phyloP scores from a whole-genome alignment of 2,888 invertebrate genomes.

The Parthenolecanium corni region DNA sequence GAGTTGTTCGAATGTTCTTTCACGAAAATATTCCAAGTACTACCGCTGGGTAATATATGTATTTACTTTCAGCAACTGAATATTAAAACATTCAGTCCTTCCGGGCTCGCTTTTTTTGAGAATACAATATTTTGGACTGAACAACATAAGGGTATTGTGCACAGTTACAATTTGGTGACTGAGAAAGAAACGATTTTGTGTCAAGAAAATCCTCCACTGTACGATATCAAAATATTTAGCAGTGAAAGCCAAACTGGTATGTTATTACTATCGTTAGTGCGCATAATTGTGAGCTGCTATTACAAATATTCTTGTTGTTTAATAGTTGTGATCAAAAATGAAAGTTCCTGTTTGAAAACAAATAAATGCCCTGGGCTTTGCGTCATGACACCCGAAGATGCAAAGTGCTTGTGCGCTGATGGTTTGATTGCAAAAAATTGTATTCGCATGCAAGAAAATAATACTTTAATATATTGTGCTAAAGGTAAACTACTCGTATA shows the following conservation, averaged over 20 bases:
- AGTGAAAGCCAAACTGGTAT: constrained; percentile 35
- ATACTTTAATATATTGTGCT: not conserved
- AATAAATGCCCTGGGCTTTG: constrained; percentile 57
- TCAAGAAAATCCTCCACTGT: constrained; percentile 51
- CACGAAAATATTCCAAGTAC: too few relatives aligned
- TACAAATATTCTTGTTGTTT: too few relatives aligned
- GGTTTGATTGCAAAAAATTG: constrained; percentile 38
- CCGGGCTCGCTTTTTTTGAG: constrained; percentile 53
- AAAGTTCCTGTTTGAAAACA: constrained; percentile 26
- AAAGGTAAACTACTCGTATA: constrained; percentile 1
- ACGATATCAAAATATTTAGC: constrained; percentile 57
- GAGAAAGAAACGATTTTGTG: constrained; percentile 43
- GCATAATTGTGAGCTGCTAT: too few relatives aligned
- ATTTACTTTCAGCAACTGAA: constrained; percentile 32
- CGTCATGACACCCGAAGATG: constrained; percentile 48
- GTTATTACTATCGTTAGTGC: too few relatives aligned
- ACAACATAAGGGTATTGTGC: constrained; percentile 50
- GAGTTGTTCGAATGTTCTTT: too few relatives aligned
- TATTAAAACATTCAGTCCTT: constrained; percentile 45
- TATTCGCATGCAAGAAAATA: constrained; percentile 1
- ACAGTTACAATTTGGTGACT: constrained; percentile 42
- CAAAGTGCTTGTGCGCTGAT: constrained; percentile 51
- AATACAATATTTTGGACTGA: constrained; percentile 59
- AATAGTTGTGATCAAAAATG: not conserved
- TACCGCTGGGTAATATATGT: too few relatives aligned